phyloP scores from a whole-genome alignment of 2,113 vertebrate species.

The Irena cyanogastra region DNA sequence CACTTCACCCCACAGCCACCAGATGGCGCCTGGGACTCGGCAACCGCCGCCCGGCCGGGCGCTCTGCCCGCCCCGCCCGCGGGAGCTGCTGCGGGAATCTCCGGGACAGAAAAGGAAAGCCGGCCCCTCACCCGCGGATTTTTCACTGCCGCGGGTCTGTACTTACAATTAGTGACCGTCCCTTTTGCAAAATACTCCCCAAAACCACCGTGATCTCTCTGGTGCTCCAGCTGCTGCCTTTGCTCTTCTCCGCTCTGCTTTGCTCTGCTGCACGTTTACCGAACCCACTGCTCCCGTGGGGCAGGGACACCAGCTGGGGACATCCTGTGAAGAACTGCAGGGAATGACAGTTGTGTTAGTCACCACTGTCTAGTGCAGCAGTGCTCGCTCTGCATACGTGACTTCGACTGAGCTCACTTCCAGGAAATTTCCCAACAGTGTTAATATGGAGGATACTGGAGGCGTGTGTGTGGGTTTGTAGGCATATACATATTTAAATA shows the following conservation, averaged over 20 bases:
- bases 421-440: fast-evolving
- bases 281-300: fast-evolving
- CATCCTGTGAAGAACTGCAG: fast-evolving
- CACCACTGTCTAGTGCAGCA: fast-evolving
- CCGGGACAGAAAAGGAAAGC: background rate
- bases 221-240: background rate
- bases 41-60: background rate
- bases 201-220: background rate
- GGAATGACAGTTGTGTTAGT: background rate
- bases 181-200: background rate
- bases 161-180: background rate
- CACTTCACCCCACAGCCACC: conserved; percentile 28
- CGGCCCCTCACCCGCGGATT: background rate
- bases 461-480: fast-evolving
- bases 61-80: fast-evolving
- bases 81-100: background rate
- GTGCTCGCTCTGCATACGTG: fast-evolving
- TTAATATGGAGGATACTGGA: background rate
- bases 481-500: background rate
- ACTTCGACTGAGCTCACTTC: background rate
- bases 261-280: fast-evolving
- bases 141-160: background rate
- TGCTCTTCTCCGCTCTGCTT: background rate
- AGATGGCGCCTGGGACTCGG: conserved; percentile 70
- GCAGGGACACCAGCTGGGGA: fast-evolving